These are phyloP conservation scores for Pseudopipra pipra DNA, from an alignment of 2,113 vertebrate species.

Conservation along the genomic window DNA sequence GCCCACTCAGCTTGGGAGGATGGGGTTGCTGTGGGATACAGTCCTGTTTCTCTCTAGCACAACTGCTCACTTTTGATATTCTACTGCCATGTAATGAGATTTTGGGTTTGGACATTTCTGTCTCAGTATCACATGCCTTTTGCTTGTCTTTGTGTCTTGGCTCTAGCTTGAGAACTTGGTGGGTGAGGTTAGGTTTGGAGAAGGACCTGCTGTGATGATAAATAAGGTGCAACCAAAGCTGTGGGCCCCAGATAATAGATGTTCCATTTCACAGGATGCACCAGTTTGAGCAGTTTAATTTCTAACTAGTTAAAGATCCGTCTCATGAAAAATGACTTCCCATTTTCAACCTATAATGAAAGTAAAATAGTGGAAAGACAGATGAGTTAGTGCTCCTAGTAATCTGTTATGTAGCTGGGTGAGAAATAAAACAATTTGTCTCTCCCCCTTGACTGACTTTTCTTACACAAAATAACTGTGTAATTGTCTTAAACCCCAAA, in stretches of 20 bases:
- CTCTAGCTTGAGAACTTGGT: background rate
- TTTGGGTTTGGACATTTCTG: background rate
- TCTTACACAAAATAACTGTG: conserved; percentile 68
- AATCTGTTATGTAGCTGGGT: conserved; percentile 64
- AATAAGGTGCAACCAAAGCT: background rate
- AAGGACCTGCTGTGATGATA: background rate
- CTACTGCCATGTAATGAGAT: background rate
- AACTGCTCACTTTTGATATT: background rate
- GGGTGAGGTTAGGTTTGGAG: background rate
- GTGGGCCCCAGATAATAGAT: conserved; percentile 42
- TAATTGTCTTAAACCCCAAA: conserved; percentile 72
- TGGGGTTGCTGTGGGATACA: background rate
- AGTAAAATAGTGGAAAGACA: conserved; percentile 66
- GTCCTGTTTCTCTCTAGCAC: background rate
- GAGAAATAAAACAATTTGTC: conserved; percentile 73
- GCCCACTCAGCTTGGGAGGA: background rate
- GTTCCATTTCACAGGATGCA: conserved; percentile 5
- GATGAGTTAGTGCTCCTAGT: conserved; percentile 59
- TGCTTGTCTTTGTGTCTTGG: background rate
- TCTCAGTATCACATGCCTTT: background rate
- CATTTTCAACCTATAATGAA: conserved; percentile 70
- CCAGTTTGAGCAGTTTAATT: conserved; percentile 32
- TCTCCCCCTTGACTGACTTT: conserved; percentile 45
- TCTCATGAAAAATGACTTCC: conserved; percentile 72
- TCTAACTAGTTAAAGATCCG: conserved; percentile 62